Evolutionary conservation across 2,888 invertebrate genomes (phyloP).

Genomic region (Endomychus coccineus): DNA sequence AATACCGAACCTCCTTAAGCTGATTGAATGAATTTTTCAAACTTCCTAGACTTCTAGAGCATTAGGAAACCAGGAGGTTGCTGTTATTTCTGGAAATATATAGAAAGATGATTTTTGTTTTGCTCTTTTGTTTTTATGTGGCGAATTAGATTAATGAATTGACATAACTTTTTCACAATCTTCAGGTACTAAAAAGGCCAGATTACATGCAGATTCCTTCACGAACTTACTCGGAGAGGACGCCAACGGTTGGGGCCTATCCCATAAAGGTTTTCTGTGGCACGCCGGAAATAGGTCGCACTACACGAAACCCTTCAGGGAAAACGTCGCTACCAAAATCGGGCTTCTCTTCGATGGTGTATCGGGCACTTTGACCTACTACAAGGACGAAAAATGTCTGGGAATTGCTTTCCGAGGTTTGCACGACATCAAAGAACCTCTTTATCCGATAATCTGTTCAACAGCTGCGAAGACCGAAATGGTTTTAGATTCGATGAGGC

Average conservation of each 20-base stretch:
- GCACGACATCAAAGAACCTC: slow-evolving; percentile 52
- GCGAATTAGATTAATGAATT: too few relatives aligned
- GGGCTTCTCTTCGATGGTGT: slow-evolving; percentile 63
- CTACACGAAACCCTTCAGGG: slow-evolving; percentile 61
- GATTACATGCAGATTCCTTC: slow-evolving; percentile 60
- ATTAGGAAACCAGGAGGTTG: too few relatives aligned
- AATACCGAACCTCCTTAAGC: too few relatives aligned
- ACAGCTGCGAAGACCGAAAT: slow-evolving; percentile 71
- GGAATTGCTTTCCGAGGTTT: slow-evolving; percentile 65
- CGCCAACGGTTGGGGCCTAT: slow-evolving; percentile 62
- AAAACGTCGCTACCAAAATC: slow-evolving; percentile 60
- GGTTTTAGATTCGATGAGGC: slow-evolving; percentile 52
- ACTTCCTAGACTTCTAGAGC: too few relatives aligned
- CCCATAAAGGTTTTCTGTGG: slow-evolving; percentile 65
- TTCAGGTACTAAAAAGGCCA: slow-evolving; percentile 31
- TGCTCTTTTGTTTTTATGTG: too few relatives aligned
- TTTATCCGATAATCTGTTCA: slow-evolving; percentile 63
- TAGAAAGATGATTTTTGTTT: too few relatives aligned
- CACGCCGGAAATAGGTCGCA: slow-evolving; percentile 56
- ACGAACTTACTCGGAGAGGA: slow-evolving; percentile 67
- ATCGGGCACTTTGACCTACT: slow-evolving; percentile 62
- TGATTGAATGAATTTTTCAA: too few relatives aligned
- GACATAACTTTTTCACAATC: too few relatives aligned
- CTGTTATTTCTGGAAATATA: too few relatives aligned
- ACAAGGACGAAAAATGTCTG: slow-evolving; percentile 60